A percentile compares a stretch with the other conserved stretches of the same genome.
Conservation (phyloP, 2,888 invertebrate species). For the Drosophila mayaguana region DNA sequence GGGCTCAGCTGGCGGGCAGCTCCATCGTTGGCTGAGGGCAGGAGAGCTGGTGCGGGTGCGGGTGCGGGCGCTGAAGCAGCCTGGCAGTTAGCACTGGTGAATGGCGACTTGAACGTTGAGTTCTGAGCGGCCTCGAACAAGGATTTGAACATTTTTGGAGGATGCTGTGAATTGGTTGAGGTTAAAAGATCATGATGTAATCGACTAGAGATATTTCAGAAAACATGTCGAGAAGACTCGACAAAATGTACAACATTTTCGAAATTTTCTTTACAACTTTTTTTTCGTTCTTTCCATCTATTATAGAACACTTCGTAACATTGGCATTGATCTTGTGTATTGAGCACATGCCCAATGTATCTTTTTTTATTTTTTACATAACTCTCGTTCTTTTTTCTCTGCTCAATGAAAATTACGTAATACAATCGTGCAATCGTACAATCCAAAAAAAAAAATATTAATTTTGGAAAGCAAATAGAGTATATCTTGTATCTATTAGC, state of each 20-base stretch:
- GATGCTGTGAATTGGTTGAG: conserved; percentile 44
- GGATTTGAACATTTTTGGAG: conserved; percentile 86
- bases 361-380: conserved; percentile 59
- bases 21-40: conserved; percentile 51
- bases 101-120: conserved; percentile 88
- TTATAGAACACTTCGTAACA: background rate
- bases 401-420: conserved; percentile 74
- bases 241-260: too few relatives aligned
- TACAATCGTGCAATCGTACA: conserved; percentile 20
- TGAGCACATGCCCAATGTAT: conserved; percentile 23
- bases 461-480: conserved; percentile 27
- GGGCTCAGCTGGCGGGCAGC: conserved; percentile 67
- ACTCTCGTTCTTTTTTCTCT: conserved; percentile 52
- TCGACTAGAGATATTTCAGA: background rate
- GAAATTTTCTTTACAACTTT: background rate
- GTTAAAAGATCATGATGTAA: conserved; percentile 70
- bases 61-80: conserved; percentile 70
- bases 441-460: conserved; percentile 22
- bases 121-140: conserved; percentile 88
- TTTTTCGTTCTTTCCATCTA: background rate
- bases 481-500: conserved; percentile 3
- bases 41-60: conserved; percentile 26
- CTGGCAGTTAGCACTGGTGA: conserved; percentile 87
- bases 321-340: conserved; percentile 44
- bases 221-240: background rate